Evolutionary conservation across 2,888 invertebrate species (phyloP).

Genomic region (Altica lythri): DNA sequence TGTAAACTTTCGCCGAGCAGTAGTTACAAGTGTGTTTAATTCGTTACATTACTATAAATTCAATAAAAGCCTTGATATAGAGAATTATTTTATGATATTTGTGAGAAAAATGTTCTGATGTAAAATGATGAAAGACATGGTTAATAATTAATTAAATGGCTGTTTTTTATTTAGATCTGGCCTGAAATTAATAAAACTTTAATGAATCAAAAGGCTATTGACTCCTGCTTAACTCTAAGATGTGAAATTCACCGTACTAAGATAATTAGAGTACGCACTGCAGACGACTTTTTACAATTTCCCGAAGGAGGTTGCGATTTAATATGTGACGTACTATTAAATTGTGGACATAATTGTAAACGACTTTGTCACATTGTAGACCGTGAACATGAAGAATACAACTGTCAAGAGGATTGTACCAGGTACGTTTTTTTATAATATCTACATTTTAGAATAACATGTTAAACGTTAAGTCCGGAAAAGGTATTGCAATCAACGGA

Average conservation of each 20-base stretch:
- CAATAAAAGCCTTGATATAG: too few species aligned
- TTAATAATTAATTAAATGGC: too few species aligned
- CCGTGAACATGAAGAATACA: slow-evolving; percentile 58
- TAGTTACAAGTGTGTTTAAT: too few species aligned
- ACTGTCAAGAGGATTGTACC: slow-evolving; percentile 60
- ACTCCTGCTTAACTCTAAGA: slow-evolving; percentile 57
- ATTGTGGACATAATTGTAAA: slow-evolving; percentile 68
- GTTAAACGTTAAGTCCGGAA: too few species aligned
- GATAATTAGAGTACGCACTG: slow-evolving; percentile 30
- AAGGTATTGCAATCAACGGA: too few species aligned
- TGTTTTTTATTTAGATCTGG: slow-evolving; percentile 61
- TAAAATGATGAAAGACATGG: too few species aligned
- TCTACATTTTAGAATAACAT: too few species aligned
- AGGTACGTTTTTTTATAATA: slow-evolving; percentile 52
- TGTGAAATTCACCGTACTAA: slow-evolving; percentile 62
- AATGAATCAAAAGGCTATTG: slow-evolving; percentile 60
- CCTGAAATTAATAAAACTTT: slow-evolving; percentile 60
- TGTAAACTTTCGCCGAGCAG: too few species aligned
- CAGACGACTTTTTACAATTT: slow-evolving; percentile 58
- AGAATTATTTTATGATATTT: too few species aligned
- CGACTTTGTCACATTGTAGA: slow-evolving; percentile 66
- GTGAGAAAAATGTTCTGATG: too few species aligned
- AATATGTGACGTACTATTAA: slow-evolving; percentile 57
- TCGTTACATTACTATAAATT: too few species aligned
- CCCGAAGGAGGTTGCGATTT: slow-evolving; percentile 67